These are phyloP conservation scores for Orthosia gracilis DNA, from an alignment of 2,888 invertebrate species.

Conservation along the genomic window DNA sequence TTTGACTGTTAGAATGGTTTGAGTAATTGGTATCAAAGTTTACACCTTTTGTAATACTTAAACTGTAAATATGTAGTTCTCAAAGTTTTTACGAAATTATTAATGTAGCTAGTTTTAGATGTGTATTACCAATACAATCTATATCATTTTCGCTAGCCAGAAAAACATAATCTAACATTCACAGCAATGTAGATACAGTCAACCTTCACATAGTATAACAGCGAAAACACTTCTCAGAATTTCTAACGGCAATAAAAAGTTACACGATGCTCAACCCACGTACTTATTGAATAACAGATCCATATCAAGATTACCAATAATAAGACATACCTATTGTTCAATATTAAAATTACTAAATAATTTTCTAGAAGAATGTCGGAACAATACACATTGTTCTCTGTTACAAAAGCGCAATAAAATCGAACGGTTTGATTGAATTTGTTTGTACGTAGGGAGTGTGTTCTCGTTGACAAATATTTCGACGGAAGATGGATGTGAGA, in stretches of 20 bases:
- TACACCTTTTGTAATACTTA: too few species aligned
- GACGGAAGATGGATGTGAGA: conserved; percentile 73
- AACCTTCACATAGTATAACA: conserved; percentile 15
- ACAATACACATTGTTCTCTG: conserved; percentile 86
- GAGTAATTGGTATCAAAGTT: too few species aligned
- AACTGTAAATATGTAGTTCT: too few species aligned
- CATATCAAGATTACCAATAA: conserved; percentile 73
- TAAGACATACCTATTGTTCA: conserved; percentile 71
- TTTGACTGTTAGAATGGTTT: neutral
- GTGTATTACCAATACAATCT: too few species aligned
- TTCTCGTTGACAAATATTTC: conserved; percentile 81
- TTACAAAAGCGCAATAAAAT: conserved; percentile 81
- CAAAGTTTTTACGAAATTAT: too few species aligned
- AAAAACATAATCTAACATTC: conserved; percentile 13
- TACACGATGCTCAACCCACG: conserved; percentile 54
- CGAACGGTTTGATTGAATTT: conserved; percentile 70
- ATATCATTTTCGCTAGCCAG: too few species aligned
- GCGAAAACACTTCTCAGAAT: conserved; percentile 45
- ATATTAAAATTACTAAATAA: conserved; percentile 77
- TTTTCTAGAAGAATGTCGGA: conserved; percentile 75
- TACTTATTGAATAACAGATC: conserved; percentile 72
- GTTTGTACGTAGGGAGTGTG: conserved; percentile 66
- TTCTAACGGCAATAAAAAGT: conserved; percentile 44
- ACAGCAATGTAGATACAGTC: neutral
- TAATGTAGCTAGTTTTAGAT: too few species aligned